These are phyloP conservation scores for Chymomyza procnemis DNA, from an alignment of 2,888 invertebrate species.

Conservation along the genomic window DNA sequence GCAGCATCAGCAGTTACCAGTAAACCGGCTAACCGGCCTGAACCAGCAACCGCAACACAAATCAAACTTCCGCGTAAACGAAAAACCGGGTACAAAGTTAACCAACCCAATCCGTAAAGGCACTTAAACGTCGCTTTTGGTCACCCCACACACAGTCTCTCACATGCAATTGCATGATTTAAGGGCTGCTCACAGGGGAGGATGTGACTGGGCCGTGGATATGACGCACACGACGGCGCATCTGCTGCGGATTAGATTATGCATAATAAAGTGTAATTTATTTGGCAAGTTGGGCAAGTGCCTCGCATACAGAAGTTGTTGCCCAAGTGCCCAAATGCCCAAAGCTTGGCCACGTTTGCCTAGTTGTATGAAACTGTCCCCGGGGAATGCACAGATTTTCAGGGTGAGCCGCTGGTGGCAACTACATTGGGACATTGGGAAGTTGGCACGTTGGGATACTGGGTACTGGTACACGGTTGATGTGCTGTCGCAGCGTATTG, in stretches of 20 bases:
- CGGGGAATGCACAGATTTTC: neutral
- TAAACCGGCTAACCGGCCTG: too few species aligned
- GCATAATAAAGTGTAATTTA: slow-evolving; percentile 78
- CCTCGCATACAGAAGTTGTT: neutral
- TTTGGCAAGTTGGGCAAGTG: slow-evolving; percentile 47
- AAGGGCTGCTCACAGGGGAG: neutral
- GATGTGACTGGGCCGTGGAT: neutral
- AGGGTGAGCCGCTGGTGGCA: neutral
- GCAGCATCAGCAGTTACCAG: too few species aligned
- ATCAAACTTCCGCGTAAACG: slow-evolving; percentile 22
- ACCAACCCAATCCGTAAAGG: neutral
- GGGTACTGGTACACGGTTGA: too few species aligned
- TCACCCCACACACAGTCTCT: neutral
- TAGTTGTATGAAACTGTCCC: slow-evolving; percentile 37
- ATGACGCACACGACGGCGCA: slow-evolving; percentile 55
- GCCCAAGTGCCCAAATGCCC: slow-evolving; percentile 15
- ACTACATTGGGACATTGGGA: too few species aligned
- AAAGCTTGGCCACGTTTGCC: slow-evolving; percentile 7
- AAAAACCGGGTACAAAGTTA: neutral
- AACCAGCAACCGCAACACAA: slow-evolving; percentile 16
- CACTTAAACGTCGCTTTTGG: neutral
- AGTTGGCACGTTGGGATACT: too few species aligned
- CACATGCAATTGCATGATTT: slow-evolving; percentile 15
- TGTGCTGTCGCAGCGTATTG: neutral
- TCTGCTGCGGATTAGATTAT: slow-evolving; percentile 78